Conservation (phyloP, 2,797 vertebrate genomes). For the Coranthus polyacanthus region DNA sequence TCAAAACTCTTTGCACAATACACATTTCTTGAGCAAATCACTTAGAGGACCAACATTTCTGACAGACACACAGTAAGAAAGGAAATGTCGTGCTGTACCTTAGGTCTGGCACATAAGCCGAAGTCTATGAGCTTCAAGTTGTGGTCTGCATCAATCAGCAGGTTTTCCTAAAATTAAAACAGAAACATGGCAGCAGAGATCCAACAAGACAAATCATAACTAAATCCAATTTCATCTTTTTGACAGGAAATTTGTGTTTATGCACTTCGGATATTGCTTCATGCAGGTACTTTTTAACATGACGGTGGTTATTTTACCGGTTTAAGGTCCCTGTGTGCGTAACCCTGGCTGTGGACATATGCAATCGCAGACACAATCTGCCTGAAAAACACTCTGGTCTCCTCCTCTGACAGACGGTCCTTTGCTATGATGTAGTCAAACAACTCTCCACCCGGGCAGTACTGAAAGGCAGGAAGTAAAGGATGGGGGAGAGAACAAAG, state of each 20-base stretch:
- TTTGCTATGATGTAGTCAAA: conserved; percentile 97
- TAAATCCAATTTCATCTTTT: no score
- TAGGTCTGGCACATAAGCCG: conserved; percentile 95
- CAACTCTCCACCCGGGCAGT: conserved; percentile 95
- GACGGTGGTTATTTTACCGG: conserved; percentile 84
- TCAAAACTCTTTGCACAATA: background rate
- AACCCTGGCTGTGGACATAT: conserved; percentile 94
- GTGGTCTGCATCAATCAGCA: conserved; percentile 92
- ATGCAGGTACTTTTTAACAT: no score
- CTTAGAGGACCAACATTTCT: background rate
- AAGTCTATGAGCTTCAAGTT: conserved; percentile 98
- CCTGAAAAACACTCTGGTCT: conserved; percentile 92
- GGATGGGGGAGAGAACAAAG: conserved; percentile 2
- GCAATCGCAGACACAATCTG: conserved; percentile 95
- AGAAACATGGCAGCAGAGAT: conserved; percentile 7
- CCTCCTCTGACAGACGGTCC: conserved; percentile 92
- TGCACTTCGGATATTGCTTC: no score
- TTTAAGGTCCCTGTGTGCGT: conserved; percentile 96
- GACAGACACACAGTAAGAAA: conserved; percentile 12
- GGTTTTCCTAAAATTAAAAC: conserved; percentile 88
- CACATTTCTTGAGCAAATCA: background rate
- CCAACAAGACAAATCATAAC: background rate
- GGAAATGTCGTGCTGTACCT: conserved; percentile 83
- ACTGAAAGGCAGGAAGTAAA: conserved; percentile 92
- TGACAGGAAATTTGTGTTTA: no score